phyloP scores from a whole-genome alignment of 2,888 invertebrate genomes.

The Psylliodes chrysocephalus region DNA sequence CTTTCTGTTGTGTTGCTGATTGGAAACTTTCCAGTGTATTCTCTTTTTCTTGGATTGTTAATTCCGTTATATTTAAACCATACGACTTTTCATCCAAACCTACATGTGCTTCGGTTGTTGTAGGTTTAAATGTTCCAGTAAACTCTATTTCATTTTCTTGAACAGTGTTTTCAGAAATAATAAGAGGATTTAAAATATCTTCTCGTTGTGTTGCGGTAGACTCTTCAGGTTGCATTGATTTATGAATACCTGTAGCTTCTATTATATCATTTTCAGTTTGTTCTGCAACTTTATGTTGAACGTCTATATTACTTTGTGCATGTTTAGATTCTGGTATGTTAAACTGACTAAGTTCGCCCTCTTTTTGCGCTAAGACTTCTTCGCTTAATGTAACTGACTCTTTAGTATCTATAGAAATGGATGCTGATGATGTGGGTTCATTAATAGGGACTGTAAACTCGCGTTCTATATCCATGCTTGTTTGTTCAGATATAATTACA shows the following conservation, averaged over 20 bases:
- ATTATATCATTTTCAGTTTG: conserved; percentile 51
- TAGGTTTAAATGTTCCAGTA: conserved; percentile 64
- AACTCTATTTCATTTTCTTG: conserved; percentile 67
- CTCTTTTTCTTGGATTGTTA: conserved; percentile 58
- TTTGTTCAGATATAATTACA: conserved; percentile 59
- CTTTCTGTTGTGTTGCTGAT: conserved; percentile 56
- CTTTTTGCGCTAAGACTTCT: conserved; percentile 63
- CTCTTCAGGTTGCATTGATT: conserved; percentile 49
- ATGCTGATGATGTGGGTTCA: conserved; percentile 62
- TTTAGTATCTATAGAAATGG: conserved; percentile 61
- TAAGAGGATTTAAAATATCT: conserved; percentile 65
- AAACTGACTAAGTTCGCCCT: conserved; percentile 58
- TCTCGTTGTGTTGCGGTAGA: conserved; percentile 61
- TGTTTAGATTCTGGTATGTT: conserved; percentile 56
- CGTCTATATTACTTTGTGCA: conserved; percentile 55
- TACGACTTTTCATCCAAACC: conserved; percentile 66
- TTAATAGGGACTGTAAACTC: conserved; percentile 54
- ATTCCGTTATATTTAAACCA: conserved; percentile 62
- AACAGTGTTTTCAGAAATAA: conserved; percentile 64
- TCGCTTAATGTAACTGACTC: conserved; percentile 62
- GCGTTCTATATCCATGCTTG: conserved; percentile 63
- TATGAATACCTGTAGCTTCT: conserved; percentile 53
- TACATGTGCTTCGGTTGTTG: conserved; percentile 64
- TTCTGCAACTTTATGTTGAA: conserved; percentile 62
- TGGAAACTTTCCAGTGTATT: conserved; percentile 50